A percentile compares a stretch with the other conserved stretches of the same genome.
Evolutionary conservation across 2,797 vertebrate species (phyloP).

Genomic region (Macroramphosus scolopax): DNA sequence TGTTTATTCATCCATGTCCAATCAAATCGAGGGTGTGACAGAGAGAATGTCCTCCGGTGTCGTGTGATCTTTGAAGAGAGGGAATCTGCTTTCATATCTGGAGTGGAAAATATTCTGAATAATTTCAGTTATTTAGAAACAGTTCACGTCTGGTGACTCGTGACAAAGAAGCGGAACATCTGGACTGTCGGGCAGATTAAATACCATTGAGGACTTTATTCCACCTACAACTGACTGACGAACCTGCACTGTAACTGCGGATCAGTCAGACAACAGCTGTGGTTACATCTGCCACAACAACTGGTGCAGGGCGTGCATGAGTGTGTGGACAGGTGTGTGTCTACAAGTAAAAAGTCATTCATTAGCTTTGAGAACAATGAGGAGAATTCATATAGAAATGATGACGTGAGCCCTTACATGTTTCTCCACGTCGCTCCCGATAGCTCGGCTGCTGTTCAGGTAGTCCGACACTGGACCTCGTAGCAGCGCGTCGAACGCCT

Average conservation of each 20-base stretch:
- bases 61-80: too few species aligned
- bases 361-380: not conserved
- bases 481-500: constrained; percentile 88
- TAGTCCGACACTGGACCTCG: constrained; percentile 86
- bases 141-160: too few species aligned
- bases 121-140: too few species aligned
- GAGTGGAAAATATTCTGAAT: too few species aligned
- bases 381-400: not conserved
- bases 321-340: constrained; percentile 1
- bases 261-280: constrained; percentile 27
- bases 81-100: too few species aligned
- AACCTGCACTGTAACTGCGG: constrained; percentile 6
- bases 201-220: too few species aligned
- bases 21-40: constrained; percentile 16
- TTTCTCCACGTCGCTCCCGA: constrained; percentile 89
- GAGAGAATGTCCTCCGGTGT: constrained; percentile 2
- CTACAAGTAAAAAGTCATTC: constrained; percentile 4
- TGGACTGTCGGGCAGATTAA: too few species aligned
- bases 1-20: constrained; percentile 26
- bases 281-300: constrained; percentile 27
- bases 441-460: constrained; percentile 83
- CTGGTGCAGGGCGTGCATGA: constrained; percentile 12
- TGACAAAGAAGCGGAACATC: too few species aligned
- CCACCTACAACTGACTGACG: constrained; percentile 1
- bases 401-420: constrained; percentile 81